Evolutionary conservation across 2,888 invertebrate genomes (phyloP), one percentile per base, ranked within the genome.

Genomic region (Drosophila infuscata): DNA sequence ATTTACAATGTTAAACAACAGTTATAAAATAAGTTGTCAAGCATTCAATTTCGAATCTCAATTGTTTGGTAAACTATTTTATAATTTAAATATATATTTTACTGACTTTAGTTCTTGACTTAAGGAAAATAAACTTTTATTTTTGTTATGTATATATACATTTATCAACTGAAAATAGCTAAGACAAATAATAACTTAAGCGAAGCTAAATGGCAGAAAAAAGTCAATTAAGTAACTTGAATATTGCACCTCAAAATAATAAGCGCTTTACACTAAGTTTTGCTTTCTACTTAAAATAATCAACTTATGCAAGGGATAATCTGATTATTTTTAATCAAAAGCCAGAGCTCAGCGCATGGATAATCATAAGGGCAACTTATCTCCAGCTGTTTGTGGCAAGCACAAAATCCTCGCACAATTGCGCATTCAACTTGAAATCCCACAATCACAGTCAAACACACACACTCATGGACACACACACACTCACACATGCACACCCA

Each of bases 381-480:
- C 48, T 61, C 46, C 57, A 72, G 77, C 61, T 66, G 49, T 58
- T 58, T 54, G 25, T 29, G 25, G n/a, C 43, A 25, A 36, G 35
- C n/a, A 33, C n/a, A 48, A 20, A 62, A 54, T 56, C 30, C 32
- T 9, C 38, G 46, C 30, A 43, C 57, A 67, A 70, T 29, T 57
- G 63, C 59, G 63, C 58, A 70, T 72, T 75, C 72, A 70, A 72
- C 72, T 79, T 78, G 67, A 74, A 73, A 65, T 32, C 7, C 30
- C 33, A 8, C 41, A 58, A 54, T 15, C 25, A 32, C 49, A 67
- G 33, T 20, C 41, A 48, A 30, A 38, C 25, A 54, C 51, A 62
- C 57, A 62, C 51, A 64, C 48, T 53, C 38, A 52, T n/a, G n/a
- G n/a, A 32, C 20, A 53, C 52, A 65, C 58, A 63, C 52, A 69